These are phyloP conservation scores for Epizoanthus stellaris DNA, from an alignment of 92 coral and sea anemone genomes.

Conservation along the genomic window DNA sequence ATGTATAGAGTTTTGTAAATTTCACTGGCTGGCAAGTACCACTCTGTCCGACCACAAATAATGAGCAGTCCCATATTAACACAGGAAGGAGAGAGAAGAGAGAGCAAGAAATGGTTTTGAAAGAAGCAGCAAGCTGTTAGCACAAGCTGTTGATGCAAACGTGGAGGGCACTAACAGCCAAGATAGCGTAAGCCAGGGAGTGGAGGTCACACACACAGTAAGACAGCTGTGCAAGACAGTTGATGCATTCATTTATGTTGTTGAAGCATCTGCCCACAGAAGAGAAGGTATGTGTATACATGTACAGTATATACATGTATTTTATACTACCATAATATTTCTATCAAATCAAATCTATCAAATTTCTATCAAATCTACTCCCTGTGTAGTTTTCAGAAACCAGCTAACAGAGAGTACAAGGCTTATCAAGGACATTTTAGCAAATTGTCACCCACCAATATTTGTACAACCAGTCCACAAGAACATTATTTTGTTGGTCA, in stretches of 20 bases:
- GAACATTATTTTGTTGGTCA: no score
- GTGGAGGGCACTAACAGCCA: constrained; percentile 32
- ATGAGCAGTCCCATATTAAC: not conserved
- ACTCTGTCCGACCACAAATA: not conserved
- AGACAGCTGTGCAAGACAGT: constrained; percentile 92
- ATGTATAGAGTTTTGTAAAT: not conserved
- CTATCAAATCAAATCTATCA: no score
- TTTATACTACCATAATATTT: no score
- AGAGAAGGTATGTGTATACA: constrained; percentile 64
- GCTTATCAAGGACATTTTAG: no score
- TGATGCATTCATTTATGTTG: constrained; percentile 93
- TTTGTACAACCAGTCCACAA: no score
- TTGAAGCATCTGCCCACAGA: constrained; percentile 79
- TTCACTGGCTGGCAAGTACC: not conserved
- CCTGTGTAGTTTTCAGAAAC: no score
- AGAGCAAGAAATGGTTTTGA: constrained; percentile 72
- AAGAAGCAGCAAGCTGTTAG: constrained; percentile 77
- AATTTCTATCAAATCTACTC: no score
- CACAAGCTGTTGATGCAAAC: constrained; percentile 36
- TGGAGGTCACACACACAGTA: constrained; percentile 87
- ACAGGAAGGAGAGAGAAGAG: constrained; percentile 91
- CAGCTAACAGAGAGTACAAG: no score
- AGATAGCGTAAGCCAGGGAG: constrained; percentile 26
- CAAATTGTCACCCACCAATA: no score
- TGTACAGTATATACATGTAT: no score